Evolutionary conservation across 2,113 vertebrate genomes (phyloP), one percentile per base, ranked within the genome.

Genomic region (Myotis lucifugus): DNA sequence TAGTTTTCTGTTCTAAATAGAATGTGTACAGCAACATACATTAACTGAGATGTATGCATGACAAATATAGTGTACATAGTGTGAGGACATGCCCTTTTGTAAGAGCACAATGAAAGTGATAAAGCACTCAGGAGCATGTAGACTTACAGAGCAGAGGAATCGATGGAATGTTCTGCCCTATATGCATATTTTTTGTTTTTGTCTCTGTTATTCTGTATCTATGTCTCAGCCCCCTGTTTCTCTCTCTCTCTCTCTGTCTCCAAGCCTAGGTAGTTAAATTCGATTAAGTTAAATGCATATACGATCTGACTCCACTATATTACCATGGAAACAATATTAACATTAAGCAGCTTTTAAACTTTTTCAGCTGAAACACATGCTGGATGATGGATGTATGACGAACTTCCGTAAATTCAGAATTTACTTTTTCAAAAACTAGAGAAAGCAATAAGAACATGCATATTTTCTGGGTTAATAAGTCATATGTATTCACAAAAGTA

Each of bases 391-490:
- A 54, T 86, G 11, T 56, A 66, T 66, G 23, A 77, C 42, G 72
- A 42, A 46, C 18, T 76, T 93, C 13, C 42, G 15, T 46, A 56
- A n/a, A n/a, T 42, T 42, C 54, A 89, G 46, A 90, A 40, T 77
- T 86, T 79, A 29, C 34, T 37, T 78, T 59, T 83, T 34, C 0
- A 46, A 83, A 37, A 88, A 70, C 37, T 42, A 83, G n/a, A 14
- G 48, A 83, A 88, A 66, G 0, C 15, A 23, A 54, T 59, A 66
- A 29, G 12, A 84, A 42, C 52, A 72, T 46, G 13, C 2, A 54
- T 88, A 54, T 84, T 83, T 77, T 90, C 23, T 88, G 46, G 23
- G 18, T n/a, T 89, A 85, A 88, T 32, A 92, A 87, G 40, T 74
- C 37, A n/a, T 54, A 67, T 25, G 6, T 79, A 34, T 84, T 84